phyloP scores from a whole-genome alignment of 2,797 vertebrate species.

The Meda fulgida region DNA sequence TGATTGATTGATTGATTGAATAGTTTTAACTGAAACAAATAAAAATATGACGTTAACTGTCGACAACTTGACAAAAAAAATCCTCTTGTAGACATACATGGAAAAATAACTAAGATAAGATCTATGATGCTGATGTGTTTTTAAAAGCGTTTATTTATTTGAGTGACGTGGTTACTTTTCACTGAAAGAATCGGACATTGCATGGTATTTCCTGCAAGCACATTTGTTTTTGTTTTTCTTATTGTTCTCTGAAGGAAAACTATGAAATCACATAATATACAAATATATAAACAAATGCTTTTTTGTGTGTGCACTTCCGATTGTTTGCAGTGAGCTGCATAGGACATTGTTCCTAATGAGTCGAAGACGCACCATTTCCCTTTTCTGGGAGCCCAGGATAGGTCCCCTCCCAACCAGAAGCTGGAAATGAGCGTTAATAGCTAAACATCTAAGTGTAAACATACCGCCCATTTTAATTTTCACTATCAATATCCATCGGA shows the following conservation, averaged over 20 bases:
- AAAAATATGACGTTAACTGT: not conserved
- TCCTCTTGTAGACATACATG: not conserved
- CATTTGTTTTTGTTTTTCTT: not conserved
- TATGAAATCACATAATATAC: not conserved
- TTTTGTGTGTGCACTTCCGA: slow-evolving; percentile 40
- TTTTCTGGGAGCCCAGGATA: slow-evolving; percentile 4
- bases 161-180: not conserved
- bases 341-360: slow-evolving; percentile 48
- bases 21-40: not conserved
- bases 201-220: not conserved
- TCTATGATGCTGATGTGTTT: not conserved
- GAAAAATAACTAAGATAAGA: not conserved
- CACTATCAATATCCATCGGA: slow-evolving; percentile 55
- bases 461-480: slow-evolving; percentile 52
- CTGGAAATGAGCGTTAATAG: slow-evolving; percentile 49
- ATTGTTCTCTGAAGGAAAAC: slow-evolving; percentile 12
- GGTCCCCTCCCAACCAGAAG: slow-evolving; percentile 5
- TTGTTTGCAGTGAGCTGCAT: slow-evolving; percentile 60
- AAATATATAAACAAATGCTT: not conserved
- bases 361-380: slow-evolving; percentile 58
- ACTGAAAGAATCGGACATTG: not conserved
- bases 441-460: slow-evolving; percentile 52
- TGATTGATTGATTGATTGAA: not conserved
- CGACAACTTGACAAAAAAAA: not conserved
- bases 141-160: not conserved